phyloP scores from a whole-genome alignment of 2,888 invertebrate genomes.

The Drosophila rubida region DNA sequence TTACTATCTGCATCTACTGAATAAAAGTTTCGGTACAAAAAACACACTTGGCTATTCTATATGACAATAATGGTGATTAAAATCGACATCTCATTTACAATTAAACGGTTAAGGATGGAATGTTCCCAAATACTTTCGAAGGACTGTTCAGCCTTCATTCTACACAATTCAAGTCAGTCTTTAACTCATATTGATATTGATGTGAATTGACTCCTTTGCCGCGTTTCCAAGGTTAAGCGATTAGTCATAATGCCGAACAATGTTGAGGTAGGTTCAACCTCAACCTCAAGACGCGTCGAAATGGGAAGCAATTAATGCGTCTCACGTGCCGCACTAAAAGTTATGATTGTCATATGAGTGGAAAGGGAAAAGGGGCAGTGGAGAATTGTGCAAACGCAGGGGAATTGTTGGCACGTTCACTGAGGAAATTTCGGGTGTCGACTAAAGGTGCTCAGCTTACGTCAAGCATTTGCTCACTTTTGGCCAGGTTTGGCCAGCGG shows the following conservation, averaged over 20 bases:
- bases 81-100: no score
- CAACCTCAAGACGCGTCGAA: slow-evolving; percentile 25
- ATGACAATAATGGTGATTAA: no score
- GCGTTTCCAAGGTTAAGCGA: slow-evolving; percentile 25
- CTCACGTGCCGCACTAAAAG: slow-evolving; percentile 57
- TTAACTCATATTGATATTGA: no score
- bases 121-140: no score
- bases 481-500: slow-evolving; percentile 55
- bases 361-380: not conserved
- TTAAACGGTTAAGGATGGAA: no score
- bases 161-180: no score
- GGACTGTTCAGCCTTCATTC: no score
- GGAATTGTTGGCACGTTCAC: slow-evolving; percentile 74
- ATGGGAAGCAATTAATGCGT: slow-evolving; percentile 51
- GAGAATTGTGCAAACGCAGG: slow-evolving; percentile 43
- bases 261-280: slow-evolving; percentile 58
- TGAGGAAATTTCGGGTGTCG: slow-evolving; percentile 61
- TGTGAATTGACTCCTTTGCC: not conserved
- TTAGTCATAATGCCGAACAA: not conserved
- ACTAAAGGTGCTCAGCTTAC: slow-evolving; percentile 42
- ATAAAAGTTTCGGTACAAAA: slow-evolving; percentile 85
- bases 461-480: slow-evolving; percentile 45
- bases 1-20: slow-evolving; percentile 83
- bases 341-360: slow-evolving; percentile 64
- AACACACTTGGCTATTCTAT: not conserved